Conservation (phyloP, 2,113 vertebrate genomes). For the Piaya cayana region DNA sequence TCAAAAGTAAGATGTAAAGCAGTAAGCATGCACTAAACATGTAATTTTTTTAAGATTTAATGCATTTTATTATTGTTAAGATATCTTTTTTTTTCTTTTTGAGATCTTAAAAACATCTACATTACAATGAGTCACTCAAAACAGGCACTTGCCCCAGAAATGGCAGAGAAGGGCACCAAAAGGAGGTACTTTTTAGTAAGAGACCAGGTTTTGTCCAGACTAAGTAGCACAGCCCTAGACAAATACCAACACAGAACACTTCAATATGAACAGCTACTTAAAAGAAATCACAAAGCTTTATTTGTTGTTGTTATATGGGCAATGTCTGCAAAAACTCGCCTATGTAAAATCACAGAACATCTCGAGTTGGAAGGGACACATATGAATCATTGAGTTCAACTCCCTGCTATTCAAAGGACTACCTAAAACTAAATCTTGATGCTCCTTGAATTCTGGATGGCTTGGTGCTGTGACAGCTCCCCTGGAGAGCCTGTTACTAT, state of each 20-base stretch:
- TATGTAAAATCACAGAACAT: not conserved
- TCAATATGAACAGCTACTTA: not conserved
- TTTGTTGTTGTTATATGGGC: not conserved
- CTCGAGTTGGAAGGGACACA: not conserved
- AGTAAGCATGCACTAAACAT: not conserved
- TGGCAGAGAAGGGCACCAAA: not conserved
- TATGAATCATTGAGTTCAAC: not conserved
- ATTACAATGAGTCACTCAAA: not conserved
- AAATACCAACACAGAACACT: not conserved
- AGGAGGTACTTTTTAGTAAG: too few relatives aligned
- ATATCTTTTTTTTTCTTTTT: not conserved
- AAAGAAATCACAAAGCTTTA: not conserved
- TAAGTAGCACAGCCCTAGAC: not conserved
- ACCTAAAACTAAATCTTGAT: not conserved
- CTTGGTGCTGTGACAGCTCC: not conserved
- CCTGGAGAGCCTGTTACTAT: not conserved
- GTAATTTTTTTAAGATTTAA: not conserved
- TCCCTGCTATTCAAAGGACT: too few relatives aligned
- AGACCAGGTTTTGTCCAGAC: not conserved
- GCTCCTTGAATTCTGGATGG: not conserved
- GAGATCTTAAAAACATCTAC: not conserved
- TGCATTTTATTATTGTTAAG: not conserved
- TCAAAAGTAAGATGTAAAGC: not conserved
- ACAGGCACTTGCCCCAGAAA: not conserved
- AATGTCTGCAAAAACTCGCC: not conserved